Conservation (phyloP, 2,113 vertebrate species). For the Mastomys coucha region DNA sequence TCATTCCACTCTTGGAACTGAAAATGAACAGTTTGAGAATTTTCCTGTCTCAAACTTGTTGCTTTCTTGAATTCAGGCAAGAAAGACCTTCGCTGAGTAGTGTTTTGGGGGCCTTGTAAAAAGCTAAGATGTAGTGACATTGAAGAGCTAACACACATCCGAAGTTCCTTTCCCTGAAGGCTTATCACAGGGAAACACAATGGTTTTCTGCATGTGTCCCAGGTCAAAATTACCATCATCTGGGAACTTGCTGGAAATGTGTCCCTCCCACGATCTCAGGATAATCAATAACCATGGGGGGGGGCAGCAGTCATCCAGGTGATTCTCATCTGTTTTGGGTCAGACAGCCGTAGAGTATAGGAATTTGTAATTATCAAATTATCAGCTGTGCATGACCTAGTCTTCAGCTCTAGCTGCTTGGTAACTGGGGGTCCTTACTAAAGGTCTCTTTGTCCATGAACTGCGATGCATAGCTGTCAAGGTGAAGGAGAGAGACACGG, state of each 20-base stretch:
- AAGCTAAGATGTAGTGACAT: slow-evolving; percentile 32
- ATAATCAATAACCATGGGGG: not conserved
- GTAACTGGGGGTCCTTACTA: not conserved
- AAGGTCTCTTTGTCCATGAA: not conserved
- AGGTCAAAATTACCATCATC: not conserved
- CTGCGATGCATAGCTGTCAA: not conserved
- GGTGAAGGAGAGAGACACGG: not conserved
- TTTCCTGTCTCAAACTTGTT: slow-evolving; percentile 27
- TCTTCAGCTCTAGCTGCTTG: not conserved
- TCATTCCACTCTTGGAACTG: not conserved
- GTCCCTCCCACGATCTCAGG: not conserved
- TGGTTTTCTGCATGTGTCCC: not conserved
- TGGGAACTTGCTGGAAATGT: slow-evolving; percentile 22
- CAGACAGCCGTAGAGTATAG: slow-evolving; percentile 15
- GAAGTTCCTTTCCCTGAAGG: slow-evolving; percentile 41
- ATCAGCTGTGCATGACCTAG: not conserved
- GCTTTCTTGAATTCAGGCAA: slow-evolving; percentile 45
- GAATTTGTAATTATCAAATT: slow-evolving; percentile 21
- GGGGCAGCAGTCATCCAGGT: not conserved
- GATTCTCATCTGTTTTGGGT: not conserved
- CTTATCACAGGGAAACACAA: slow-evolving; percentile 25
- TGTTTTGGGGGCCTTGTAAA: not conserved
- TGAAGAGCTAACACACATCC: not conserved
- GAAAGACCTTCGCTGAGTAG: not conserved
- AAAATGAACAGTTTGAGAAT: slow-evolving; percentile 24